A percentile compares a stretch with the other conserved stretches of the same genome.
These are phyloP conservation scores for Anisognathus igniventris DNA, from an alignment of 2,797 vertebrate species.

Conservation along the genomic window DNA sequence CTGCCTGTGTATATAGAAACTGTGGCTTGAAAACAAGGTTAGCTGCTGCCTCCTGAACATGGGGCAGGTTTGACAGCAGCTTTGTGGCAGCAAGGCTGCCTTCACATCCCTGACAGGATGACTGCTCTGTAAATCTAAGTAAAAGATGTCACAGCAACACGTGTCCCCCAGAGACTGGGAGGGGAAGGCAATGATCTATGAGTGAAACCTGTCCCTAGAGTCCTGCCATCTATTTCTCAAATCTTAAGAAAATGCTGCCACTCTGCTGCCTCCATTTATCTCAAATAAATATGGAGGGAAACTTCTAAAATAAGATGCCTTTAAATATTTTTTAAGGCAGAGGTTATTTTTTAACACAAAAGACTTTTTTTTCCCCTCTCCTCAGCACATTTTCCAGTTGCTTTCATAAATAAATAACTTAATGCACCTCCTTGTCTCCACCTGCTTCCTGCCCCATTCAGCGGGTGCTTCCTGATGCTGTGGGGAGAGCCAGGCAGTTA, in stretches of 20 bases:
- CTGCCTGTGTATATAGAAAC: not conserved
- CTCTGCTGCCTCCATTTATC: slow-evolving; percentile 30
- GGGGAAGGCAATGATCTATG: slow-evolving; percentile 39
- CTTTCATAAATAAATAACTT: slow-evolving; percentile 7
- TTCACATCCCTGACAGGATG: slow-evolving; percentile 13
- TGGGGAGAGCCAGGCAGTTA: not conserved
- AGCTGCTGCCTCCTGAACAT: not conserved
- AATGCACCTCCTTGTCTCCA: not conserved
- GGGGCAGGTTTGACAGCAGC: not conserved
- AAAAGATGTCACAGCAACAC: slow-evolving; percentile 51
- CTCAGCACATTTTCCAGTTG: slow-evolving; percentile 14
- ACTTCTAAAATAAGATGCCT: not conserved
- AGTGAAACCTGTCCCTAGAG: not conserved
- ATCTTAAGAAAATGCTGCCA: slow-evolving; percentile 40
- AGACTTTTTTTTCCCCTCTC: not conserved
- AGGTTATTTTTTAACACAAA: slow-evolving; percentile 27
- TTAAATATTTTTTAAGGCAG: not conserved
- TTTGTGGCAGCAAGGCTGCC: slow-evolving; percentile 1
- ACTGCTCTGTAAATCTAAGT: slow-evolving; percentile 61
- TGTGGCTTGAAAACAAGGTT: not conserved
- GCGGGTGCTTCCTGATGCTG: not conserved
- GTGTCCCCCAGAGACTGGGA: slow-evolving; percentile 17
- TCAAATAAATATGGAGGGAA: slow-evolving; percentile 9
- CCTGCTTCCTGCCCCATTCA: not conserved
- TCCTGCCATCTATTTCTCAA: slow-evolving; percentile 52